A percentile compares a stretch with the other conserved stretches of the same genome.
phyloP scores from a whole-genome alignment of 2,113 vertebrate genomes.

The Aramus guarauna region DNA sequence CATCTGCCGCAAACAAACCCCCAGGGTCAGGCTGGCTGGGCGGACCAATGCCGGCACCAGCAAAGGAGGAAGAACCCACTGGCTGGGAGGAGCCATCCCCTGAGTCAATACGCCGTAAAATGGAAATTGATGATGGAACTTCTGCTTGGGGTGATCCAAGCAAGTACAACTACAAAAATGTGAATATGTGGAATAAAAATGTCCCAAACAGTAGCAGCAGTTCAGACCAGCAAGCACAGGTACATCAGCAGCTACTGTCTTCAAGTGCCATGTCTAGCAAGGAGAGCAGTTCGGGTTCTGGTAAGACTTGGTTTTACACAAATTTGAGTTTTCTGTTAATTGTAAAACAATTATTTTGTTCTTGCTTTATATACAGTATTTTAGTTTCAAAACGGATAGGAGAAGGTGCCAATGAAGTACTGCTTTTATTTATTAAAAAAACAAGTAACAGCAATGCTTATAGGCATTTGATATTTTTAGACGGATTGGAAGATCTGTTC shows the following conservation, averaged over 20 bases:
- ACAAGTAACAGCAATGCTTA: neutral
- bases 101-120: conserved; percentile 91
- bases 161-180: conserved; percentile 84
- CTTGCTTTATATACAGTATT: neutral
- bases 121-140: conserved; percentile 97
- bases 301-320: conserved; percentile 65
- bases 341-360: neutral
- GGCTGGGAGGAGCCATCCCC: conserved; percentile 98
- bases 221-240: conserved; percentile 82
- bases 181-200: conserved; percentile 95
- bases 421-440: neutral
- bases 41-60: conserved; percentile 82
- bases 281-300: conserved; percentile 80
- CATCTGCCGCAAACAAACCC: conserved; percentile 64
- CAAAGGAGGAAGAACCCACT: conserved; percentile 85
- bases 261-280: conserved; percentile 76
- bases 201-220: conserved; percentile 72
- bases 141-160: conserved; percentile 96
- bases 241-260: conserved; percentile 73
- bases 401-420: neutral
- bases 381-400: neutral
- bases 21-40: conserved; percentile 85
- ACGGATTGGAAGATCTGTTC: neutral
- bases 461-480: neutral
- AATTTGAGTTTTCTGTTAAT: neutral